Evolutionary conservation across 2,797 vertebrate species (phyloP), one percentile per base, ranked within the genome.

Genomic region (Clarias platycephalus): DNA sequence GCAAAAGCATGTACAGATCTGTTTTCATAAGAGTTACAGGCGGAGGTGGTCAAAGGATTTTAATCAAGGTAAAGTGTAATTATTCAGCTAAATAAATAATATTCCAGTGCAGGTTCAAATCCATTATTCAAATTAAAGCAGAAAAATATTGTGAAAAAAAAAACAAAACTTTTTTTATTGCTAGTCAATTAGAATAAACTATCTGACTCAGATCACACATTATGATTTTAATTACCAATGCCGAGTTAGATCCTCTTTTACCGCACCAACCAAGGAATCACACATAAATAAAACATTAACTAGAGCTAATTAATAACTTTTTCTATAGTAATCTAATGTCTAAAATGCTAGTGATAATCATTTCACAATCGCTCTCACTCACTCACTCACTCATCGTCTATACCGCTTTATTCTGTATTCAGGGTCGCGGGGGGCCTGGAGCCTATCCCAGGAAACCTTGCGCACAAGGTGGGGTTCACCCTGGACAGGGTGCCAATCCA

Each of bases 301-400:
- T 80, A 28, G 4, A 16, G 60, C 24, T 18, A 63, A 60, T 12
- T 26, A 77, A 44, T 16, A 64, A 49, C 1, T 1, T 0, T 62
- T 26, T 49, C 8, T 49, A 37, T 28, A 64, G 12, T 16, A 40
- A 63, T 15, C 55, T 13, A 37, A 58, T 75, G 72, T 55, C 49
- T 75, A 1, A 55, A 75, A 75, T 37, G 74, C 74, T 58, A 57
- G 72, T 76, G 74, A 26, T 53, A 37, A 68, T 68, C 26, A 75
- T 13, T 75, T 26, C 18, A 44, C 40, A 44, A 44, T 9, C 49
- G 3, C 12, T 13, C 49, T 53, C 10, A 49, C 44, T 49, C 40
- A 44, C 40, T 40, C 5, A 37, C 37, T 5, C 49, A 53, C 49
- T 53, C 49, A 13, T 13, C 44, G 44, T 49, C 12, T 49, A 49